phyloP scores from a whole-genome alignment of 2,113 vertebrate genomes.

The Hystrix brachyura region DNA sequence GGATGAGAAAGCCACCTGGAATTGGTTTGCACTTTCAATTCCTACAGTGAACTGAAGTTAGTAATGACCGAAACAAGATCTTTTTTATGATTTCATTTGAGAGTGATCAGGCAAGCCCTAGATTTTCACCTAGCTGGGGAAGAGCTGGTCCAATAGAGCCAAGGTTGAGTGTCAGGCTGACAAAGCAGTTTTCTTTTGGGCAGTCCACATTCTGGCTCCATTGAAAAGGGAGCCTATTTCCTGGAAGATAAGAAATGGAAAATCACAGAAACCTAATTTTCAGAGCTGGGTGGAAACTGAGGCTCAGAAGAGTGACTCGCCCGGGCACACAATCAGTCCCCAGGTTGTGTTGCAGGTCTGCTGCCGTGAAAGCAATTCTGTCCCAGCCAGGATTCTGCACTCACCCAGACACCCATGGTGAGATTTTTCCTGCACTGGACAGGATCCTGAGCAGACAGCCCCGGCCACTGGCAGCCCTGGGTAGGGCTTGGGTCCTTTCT shows the following conservation, averaged over 20 bases:
- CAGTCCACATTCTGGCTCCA: not conserved
- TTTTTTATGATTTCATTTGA: constrained; percentile 7
- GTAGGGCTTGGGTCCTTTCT: not conserved
- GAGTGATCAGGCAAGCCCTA: not conserved
- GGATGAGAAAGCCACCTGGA: not conserved
- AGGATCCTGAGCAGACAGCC: not conserved
- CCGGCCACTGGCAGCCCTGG: not conserved
- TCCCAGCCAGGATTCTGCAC: not conserved
- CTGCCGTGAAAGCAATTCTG: not conserved
- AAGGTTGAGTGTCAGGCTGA: rapidly evolving
- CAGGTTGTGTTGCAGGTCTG: not conserved
- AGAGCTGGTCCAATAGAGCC: not conserved
- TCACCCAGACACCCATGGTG: not conserved
- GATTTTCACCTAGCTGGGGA: not conserved
- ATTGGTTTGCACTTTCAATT: not conserved
- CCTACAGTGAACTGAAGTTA: not conserved
- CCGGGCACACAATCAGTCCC: rapidly evolving
- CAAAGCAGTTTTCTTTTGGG: not conserved
- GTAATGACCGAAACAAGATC: not conserved
- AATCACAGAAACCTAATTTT: not conserved
- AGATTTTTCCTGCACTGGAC: not conserved
- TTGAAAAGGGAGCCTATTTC: not conserved
- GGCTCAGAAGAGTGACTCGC: not conserved
- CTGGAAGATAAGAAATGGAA: not conserved
- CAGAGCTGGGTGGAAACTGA: not conserved